A percentile compares a stretch with the other conserved stretches of the same genome.
phyloP scores from a whole-genome alignment of 2,888 invertebrate genomes.

The Lamellibrachia columna region DNA sequence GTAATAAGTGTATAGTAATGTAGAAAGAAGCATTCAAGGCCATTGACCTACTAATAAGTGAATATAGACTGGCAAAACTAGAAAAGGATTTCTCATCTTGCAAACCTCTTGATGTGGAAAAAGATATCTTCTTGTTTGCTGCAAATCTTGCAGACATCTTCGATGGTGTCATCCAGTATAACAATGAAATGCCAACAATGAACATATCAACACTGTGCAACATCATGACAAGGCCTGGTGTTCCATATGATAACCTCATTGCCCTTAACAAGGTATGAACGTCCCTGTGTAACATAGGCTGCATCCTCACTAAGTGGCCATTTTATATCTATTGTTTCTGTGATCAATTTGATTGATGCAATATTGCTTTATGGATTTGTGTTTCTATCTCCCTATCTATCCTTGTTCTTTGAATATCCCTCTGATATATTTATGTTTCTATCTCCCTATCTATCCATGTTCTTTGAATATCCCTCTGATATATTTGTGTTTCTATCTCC shows the following conservation, averaged over 20 bases:
- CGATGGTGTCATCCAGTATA: constrained; percentile 49
- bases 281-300: too few relatives aligned
- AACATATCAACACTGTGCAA: constrained; percentile 44
- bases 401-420: too few relatives aligned
- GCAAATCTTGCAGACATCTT: constrained; percentile 49
- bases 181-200: constrained; percentile 42
- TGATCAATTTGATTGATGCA: too few relatives aligned
- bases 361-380: too few relatives aligned
- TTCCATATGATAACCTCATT: constrained; percentile 44
- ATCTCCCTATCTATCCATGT: too few relatives aligned
- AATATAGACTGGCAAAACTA: constrained; percentile 38
- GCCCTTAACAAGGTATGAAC: constrained; percentile 41
- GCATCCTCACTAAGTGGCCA: too few relatives aligned
- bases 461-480: too few relatives aligned
- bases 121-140: constrained; percentile 44
- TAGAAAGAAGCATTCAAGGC: constrained; percentile 44
- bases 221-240: constrained; percentile 39
- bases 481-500: too few relatives aligned
- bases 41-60: constrained; percentile 42
- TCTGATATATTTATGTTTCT: too few relatives aligned
- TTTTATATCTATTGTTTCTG: too few relatives aligned
- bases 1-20: constrained; percentile 44
- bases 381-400: too few relatives aligned
- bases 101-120: constrained; percentile 36
- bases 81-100: constrained; percentile 48